A percentile compares a stretch with the other conserved stretches of the same genome.
Evolutionary conservation across 1,140 invertebrate genomes (phyloP).

Genomic region (Potamilus streckersoni): DNA sequence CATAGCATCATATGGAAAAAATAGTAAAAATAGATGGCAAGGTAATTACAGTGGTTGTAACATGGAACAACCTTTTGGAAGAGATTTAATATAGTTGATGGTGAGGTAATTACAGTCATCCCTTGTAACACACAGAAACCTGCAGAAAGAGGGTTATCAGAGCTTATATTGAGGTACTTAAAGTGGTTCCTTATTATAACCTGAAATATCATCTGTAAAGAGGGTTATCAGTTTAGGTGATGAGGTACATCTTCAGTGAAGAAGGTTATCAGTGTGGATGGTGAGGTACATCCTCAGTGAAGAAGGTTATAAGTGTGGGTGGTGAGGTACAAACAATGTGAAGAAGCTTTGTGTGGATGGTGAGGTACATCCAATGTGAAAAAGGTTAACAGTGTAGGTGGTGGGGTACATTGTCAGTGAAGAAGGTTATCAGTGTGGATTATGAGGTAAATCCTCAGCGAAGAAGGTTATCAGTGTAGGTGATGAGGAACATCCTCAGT

Average conservation of each 20-base stretch:
- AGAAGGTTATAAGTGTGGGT: too few species aligned
- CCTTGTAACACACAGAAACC: neutral
- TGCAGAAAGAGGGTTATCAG: too few species aligned
- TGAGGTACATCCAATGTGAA: constrained; percentile 78
- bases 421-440: too few species aligned
- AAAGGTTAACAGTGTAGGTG: constrained; percentile 82
- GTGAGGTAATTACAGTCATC: constrained; percentile 73
- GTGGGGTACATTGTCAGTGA: constrained; percentile 72
- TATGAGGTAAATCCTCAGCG: constrained; percentile 78
- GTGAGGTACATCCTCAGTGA: constrained; percentile 72
- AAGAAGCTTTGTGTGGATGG: constrained; percentile 83
- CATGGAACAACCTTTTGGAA: constrained; percentile 90
- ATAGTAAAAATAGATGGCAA: too few species aligned
- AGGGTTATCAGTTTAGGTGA: constrained; percentile 83
- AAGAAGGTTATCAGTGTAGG: constrained; percentile 80
- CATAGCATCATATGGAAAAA: too few species aligned
- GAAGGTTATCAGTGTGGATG: constrained; percentile 82
- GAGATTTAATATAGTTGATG: constrained; percentile 82
- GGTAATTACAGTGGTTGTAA: constrained; percentile 58
- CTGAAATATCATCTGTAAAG: constrained; percentile 88
- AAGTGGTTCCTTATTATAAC: constrained; percentile 75
- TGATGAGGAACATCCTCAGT: constrained; percentile 77
- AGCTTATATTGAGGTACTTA: too few species aligned
- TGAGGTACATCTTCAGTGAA: constrained; percentile 78
- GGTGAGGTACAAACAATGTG: constrained; percentile 78